Evolutionary conservation across 2,797 vertebrate genomes (phyloP), one percentile per base, ranked within the genome.

Genomic region (Chromis chromis): DNA sequence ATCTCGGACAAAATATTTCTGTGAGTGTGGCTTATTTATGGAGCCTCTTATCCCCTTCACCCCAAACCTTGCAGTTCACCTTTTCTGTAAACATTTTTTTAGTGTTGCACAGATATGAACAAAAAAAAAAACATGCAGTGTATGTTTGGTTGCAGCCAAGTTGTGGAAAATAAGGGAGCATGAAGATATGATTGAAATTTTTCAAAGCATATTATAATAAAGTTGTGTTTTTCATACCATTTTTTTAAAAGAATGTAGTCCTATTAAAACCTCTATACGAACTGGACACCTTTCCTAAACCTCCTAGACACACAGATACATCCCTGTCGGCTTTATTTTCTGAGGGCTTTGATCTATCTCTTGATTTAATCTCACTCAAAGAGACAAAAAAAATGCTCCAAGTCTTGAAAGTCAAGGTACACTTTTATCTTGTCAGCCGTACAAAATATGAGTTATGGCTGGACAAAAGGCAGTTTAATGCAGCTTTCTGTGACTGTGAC

Each of bases 321-420:
- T 83, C 46, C 62, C 61, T 46, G 65, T 70, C 64, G 52, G 59
- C 74, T 84, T 79, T 66, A 64, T 75, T 86, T 89, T 81, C 42
- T 36, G 58, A 61, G 25, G 27, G 24, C 86, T 90, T 88, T 93
- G 85, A 91, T 89, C 79, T 85, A 75, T 66, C 70, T 88, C 77
- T 87, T 89, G 74, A 86, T 89, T 88, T 88, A 89, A 92, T 92
- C 68, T 90, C 77, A 69, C 58, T 86, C 78, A 87, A 74, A 85
- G 61, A 85, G 36, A 84, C 53, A 70, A 60, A 46, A 16, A 40
- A 84, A 88, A 75, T 50, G 67, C 82, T 83, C 49, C 50, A 48
- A 83, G 59, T 82, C 75, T 82, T 83, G 74, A 91, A 93, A 89
- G 87, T 92, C 87, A 86, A 86, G 86, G 78, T 79, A 78, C 52